Percentiles rank a stretch among this genome's conserved stretches.
phyloP scores from a whole-genome alignment of 2,113 vertebrate genomes.

The Eclectus roratus region DNA sequence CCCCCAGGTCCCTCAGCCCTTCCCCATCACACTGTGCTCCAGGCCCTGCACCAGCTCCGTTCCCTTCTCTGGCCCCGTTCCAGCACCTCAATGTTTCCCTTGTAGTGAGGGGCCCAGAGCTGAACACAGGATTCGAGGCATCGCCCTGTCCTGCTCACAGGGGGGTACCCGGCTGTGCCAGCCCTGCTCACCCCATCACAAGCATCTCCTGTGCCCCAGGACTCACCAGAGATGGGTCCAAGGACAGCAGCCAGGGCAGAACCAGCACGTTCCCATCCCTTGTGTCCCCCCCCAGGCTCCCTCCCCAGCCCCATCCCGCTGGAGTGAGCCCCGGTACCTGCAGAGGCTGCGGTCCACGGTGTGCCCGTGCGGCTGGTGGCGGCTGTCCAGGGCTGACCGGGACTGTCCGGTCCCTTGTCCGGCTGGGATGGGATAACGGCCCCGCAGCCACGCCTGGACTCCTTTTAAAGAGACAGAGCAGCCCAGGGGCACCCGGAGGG shows the following conservation, averaged over 20 bases:
- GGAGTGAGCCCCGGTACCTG: neutral
- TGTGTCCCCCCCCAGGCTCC: rapidly evolving
- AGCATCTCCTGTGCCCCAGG: neutral
- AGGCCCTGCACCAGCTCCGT: too few relatives aligned
- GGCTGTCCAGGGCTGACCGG: neutral
- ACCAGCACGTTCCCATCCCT: neutral
- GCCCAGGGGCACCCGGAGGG: neutral
- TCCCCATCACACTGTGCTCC: neutral
- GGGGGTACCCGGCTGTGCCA: neutral
- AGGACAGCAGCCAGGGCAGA: neutral
- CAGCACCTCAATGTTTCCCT: neutral
- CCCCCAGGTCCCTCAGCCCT: too few relatives aligned
- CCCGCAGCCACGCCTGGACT: constrained; percentile 47
- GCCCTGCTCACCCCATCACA: neutral
- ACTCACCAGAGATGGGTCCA: neutral
- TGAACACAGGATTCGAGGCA: neutral
- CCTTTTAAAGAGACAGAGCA: constrained; percentile 68
- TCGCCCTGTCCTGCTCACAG: rapidly evolving
- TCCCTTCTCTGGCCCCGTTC: neutral
- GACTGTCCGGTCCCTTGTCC: constrained; percentile 21
- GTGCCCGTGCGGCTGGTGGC: neutral
- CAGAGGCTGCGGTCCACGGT: neutral
- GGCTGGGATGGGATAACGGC: neutral
- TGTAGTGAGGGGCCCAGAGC: neutral
- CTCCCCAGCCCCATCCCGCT: neutral